Conservation (phyloP, 2,113 vertebrate genomes). For the Rhinichthys klamathensis region DNA sequence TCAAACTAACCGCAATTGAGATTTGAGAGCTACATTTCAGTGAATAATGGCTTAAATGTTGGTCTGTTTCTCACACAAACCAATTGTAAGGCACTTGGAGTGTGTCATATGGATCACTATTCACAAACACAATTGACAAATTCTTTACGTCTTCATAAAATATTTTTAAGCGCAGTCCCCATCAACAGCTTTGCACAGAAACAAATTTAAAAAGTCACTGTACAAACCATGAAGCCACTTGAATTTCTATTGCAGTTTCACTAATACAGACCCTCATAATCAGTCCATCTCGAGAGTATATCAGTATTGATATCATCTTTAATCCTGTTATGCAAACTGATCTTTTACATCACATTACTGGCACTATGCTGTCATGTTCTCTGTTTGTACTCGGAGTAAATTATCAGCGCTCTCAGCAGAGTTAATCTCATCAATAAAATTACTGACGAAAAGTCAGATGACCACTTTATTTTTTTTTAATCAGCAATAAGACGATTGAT, state of each 20-base stretch:
- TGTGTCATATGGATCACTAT: too few species aligned
- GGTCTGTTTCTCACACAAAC: too few species aligned
- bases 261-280: not conserved
- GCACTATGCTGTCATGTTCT: not conserved
- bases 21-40: not conserved
- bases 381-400: not conserved
- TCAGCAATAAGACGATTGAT: too few species aligned
- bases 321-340: slow-evolving; percentile 37
- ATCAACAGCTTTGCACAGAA: not conserved
- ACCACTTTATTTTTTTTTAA: not conserved
- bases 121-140: too few species aligned
- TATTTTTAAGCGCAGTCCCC: too few species aligned
- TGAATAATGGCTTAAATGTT: too few species aligned
- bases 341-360: not conserved
- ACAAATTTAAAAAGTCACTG: not conserved
- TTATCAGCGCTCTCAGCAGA: not conserved
- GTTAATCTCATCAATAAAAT: not conserved
- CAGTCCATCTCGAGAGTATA: slow-evolving; percentile 11
- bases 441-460: not conserved
- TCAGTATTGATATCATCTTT: slow-evolving; percentile 1
- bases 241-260: too few species aligned
- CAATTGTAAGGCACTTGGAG: too few species aligned
- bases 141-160: too few species aligned
- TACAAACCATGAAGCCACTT: too few species aligned
- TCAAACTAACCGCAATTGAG: not conserved